phyloP scores from a whole-genome alignment of 2,888 invertebrate species.

The Caradrina kadenii region DNA sequence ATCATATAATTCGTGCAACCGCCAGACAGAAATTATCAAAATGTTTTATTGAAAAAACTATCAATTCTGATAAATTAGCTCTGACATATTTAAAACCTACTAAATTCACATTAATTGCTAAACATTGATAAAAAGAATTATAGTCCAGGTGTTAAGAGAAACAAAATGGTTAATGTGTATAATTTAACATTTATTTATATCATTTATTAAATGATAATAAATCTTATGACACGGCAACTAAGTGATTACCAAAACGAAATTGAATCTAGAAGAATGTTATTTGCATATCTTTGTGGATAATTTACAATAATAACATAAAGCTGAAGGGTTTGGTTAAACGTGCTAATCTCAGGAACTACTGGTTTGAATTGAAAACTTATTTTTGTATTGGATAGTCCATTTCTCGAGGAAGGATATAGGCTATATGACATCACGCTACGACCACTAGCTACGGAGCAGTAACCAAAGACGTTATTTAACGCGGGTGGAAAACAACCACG shows the following conservation, averaged over 20 bases:
- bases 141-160: background rate
- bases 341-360: no score
- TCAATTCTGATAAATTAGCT: conserved; percentile 25
- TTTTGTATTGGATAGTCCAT: no score
- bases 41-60: conserved; percentile 8
- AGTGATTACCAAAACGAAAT: conserved; percentile 24
- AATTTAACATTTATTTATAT: conserved; percentile 27
- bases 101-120: conserved; percentile 28
- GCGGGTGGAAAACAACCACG: no score
- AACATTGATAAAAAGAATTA: conserved; percentile 28
- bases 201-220: conserved; percentile 37
- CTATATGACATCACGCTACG: no score
- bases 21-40: conserved; percentile 21
- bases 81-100: conserved; percentile 26
- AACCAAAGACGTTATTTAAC: no score
- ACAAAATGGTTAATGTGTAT: conserved; percentile 35
- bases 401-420: no score
- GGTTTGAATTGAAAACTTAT: no score
- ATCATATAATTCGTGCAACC: background rate
- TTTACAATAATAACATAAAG: background rate
- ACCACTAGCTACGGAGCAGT: no score
- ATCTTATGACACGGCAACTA: conserved; percentile 3
- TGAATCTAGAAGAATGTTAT: background rate
- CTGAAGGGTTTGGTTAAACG: no score
- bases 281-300: background rate